Percentiles rank a stretch among this genome's conserved stretches.
Conservation (phyloP, 2,113 vertebrate species). For the Hypomesus transpacificus region DNA sequence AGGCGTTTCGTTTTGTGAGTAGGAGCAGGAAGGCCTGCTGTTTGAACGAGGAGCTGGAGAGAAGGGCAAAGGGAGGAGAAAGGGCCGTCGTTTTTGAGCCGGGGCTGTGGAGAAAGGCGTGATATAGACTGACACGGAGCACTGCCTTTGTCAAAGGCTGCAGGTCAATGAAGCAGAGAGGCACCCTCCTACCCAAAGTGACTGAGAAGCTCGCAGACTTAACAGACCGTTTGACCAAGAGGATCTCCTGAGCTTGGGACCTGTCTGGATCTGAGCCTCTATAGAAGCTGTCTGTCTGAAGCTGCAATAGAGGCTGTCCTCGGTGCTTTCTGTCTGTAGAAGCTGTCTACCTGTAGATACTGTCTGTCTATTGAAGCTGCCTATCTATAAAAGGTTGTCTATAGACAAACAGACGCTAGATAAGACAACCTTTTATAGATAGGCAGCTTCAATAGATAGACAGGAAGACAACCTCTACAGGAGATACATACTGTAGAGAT, state of each 20-base stretch:
- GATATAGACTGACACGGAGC: conserved; percentile 26
- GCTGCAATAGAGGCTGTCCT: too few species aligned
- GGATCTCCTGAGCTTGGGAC: conserved; percentile 10
- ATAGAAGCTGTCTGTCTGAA: not conserved
- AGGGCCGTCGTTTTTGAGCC: not conserved
- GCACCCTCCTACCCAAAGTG: conserved; percentile 22
- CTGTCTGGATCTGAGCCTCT: not conserved
- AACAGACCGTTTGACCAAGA: conserved; percentile 15
- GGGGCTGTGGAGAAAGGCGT: conserved; percentile 19
- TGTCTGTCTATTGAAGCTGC: not conserved
- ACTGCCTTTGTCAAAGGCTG: conserved; percentile 30
- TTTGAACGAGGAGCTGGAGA: not conserved
- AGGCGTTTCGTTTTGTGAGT: conserved; percentile 23
- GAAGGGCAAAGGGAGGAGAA: not conserved
- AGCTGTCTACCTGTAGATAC: too few species aligned
- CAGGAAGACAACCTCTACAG: too few species aligned
- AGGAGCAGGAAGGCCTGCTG: not conserved
- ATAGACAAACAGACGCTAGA: not conserved
- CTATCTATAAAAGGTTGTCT: not conserved
- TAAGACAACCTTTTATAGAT: not conserved
- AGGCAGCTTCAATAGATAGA: not conserved
- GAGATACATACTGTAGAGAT: too few species aligned
- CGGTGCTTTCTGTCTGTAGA: too few species aligned
- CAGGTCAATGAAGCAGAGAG: conserved; percentile 39
- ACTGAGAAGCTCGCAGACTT: conserved; percentile 30